Evolutionary conservation across 2,113 vertebrate species (phyloP).

Genomic region (Polypterus senegalus): DNA sequence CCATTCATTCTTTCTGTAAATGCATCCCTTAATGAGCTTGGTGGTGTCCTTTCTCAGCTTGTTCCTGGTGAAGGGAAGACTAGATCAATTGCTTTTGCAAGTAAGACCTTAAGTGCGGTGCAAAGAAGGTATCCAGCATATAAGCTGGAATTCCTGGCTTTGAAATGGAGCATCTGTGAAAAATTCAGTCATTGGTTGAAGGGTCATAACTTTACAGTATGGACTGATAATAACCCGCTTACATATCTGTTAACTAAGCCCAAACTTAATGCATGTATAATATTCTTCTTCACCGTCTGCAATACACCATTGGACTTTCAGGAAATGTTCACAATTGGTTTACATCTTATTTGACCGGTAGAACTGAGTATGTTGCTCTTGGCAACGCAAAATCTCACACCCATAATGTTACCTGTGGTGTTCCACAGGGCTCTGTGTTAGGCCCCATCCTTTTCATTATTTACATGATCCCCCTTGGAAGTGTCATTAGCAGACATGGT

Average conservation of each 20-base stretch:
- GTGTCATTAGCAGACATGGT: too few relatives aligned
- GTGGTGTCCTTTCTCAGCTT: slow-evolving; percentile 14
- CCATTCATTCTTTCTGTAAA: slow-evolving; percentile 3
- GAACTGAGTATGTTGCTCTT: too few relatives aligned
- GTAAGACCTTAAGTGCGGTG: slow-evolving; percentile 2
- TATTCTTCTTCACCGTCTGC: too few relatives aligned
- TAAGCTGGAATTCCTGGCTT: slow-evolving; percentile 5
- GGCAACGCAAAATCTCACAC: too few relatives aligned
- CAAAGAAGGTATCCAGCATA: slow-evolving; percentile 12
- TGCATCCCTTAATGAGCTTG: not conserved
- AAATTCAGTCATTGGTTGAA: slow-evolving; percentile 20
- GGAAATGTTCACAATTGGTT: too few relatives aligned
- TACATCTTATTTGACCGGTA: too few relatives aligned
- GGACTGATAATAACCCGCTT: slow-evolving; percentile 5
- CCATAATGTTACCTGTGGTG: too few relatives aligned
- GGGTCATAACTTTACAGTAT: not conserved
- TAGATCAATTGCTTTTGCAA: slow-evolving; percentile 12
- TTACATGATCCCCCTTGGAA: too few relatives aligned
- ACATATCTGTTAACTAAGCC: slow-evolving; percentile 12
- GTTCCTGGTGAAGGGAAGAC: not conserved
- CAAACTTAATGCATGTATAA: slow-evolving; percentile 7
- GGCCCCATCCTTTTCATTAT: too few relatives aligned
- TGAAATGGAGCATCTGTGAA: slow-evolving; percentile 11
- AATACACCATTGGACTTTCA: too few relatives aligned
- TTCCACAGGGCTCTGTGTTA: too few relatives aligned